A percentile compares a stretch with the other conserved stretches of the same genome.
Evolutionary conservation across 2,888 invertebrate species (phyloP).

Genomic region (Bombylius major): DNA sequence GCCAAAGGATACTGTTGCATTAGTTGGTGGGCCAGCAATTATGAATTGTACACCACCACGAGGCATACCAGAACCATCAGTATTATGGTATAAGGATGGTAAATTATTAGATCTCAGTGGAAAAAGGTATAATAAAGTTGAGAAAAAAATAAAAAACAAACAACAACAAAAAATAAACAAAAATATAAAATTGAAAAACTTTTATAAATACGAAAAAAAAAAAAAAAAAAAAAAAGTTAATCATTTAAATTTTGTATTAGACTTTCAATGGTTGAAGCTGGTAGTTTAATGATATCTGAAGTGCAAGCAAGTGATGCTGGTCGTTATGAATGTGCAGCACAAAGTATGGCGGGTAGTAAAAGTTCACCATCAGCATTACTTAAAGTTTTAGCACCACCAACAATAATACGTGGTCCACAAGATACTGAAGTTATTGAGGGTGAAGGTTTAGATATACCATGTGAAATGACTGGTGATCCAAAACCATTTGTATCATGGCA

Average conservation of each 20-base stretch:
- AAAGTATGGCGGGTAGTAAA: conserved; percentile 23
- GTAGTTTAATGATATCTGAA: conserved; percentile 22
- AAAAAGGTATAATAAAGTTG: conserved; percentile 16
- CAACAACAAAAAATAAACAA: too few species aligned
- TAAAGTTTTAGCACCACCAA: conserved; percentile 22
- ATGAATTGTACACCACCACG: conserved; percentile 22
- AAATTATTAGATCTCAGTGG: conserved; percentile 22
- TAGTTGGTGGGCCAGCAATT: conserved; percentile 21
- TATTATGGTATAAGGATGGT: conserved; percentile 22
- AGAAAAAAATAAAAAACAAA: too few species aligned
- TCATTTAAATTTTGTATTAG: conserved; percentile 6
- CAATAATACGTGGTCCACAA: conserved; percentile 20
- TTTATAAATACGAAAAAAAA: too few species aligned
- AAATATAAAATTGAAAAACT: too few species aligned
- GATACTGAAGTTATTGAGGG: conserved; percentile 23
- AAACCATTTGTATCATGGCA: conserved; percentile 20
- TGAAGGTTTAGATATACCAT: conserved; percentile 21
- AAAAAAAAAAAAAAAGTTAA: too few species aligned
- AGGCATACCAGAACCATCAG: conserved; percentile 22
- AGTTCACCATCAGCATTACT: conserved; percentile 18
- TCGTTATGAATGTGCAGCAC: conserved; percentile 22
- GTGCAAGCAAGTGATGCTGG: conserved; percentile 21
- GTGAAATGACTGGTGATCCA: conserved; percentile 18
- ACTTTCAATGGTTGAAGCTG: conserved; percentile 21
- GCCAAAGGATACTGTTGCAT: conserved; percentile 20